Base-by-base conservation (phyloP, 2,797 vertebrate species). In the Clarias laeviceps region DNA sequence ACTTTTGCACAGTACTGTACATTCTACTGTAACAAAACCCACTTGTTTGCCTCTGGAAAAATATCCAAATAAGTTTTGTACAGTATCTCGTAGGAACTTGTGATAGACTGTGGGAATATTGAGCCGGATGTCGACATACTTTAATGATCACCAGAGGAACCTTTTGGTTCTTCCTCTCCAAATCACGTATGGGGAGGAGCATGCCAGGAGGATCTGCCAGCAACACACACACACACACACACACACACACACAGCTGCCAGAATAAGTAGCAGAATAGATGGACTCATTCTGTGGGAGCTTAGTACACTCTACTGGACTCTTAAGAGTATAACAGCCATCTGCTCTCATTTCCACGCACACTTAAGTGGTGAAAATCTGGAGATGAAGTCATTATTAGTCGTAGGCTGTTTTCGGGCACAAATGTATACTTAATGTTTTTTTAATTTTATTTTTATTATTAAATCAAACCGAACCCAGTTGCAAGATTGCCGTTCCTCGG, bases 251-350 rank as follows among this genome's bases (percentile, higher is more conserved):
- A 78, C 20, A 15, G 15, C 17, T 86, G 80, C 54, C 83, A 80
- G 74, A 66, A 64, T 12, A 12, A 83, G 62, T 74, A 9, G 59
- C 32, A 61, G 69, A 37, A 57, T 17, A 64, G 5, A 59, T 2
- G 59, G 37, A 64, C 40, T 69, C 29, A 18, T 83, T 88, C 65
- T 81, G 72, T 86, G 70, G 40, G 77, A 83, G 69, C 20, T 80
- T 83, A 81, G 82, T 80, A 80, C 88, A 78, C 85, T 89, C 89
- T 90, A 70, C 80, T 90, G 89, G 87, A 65, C 24, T 4, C 2
- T 32, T 4, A 15, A 54, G 20, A 40, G 87, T n/a, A 88, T 50
- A 59, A 84, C 81, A 82, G n/a, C 17, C 24, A 69, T 45, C 9
- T 50, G 1, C 0, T 24, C 24, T 9, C 4, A 4, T 76, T 40